These are phyloP conservation scores for Diabrotica undecimpunctata DNA, from an alignment of 1,140 invertebrate species.

Conservation along the genomic window DNA sequence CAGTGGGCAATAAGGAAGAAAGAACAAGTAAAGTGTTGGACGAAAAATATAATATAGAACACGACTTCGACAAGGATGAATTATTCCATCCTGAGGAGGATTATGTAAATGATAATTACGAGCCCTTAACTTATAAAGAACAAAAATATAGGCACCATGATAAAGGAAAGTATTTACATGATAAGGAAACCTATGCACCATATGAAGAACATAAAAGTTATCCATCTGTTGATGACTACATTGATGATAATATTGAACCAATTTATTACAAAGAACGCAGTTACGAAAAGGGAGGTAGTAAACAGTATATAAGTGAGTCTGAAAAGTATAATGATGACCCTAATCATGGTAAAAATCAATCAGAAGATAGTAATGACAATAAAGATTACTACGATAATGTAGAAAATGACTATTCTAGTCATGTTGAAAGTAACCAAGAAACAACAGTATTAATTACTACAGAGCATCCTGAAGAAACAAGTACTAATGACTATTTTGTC, in stretches of 20 bases:
- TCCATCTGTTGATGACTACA: conserved; percentile 46
- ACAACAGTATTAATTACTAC: not conserved
- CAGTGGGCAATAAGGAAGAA: not conserved
- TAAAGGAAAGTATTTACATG: conserved; percentile 3
- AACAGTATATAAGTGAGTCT: not conserved
- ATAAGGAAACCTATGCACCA: not conserved
- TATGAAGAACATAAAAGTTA: conserved; percentile 3
- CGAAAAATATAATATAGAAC: conserved; percentile 7
- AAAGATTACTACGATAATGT: not conserved
- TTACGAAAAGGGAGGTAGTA: not conserved
- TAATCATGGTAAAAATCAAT: not conserved
- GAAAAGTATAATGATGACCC: not conserved
- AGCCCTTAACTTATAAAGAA: conserved; percentile 39
- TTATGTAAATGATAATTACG: conserved; percentile 58
- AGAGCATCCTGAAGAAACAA: conserved; percentile 3
- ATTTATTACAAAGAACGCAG: conserved; percentile 15
- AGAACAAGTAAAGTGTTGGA: conserved; percentile 11
- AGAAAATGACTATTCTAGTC: not conserved
- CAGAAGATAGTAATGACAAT: not conserved
- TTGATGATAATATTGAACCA: conserved; percentile 57
- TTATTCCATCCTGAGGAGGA: conserved; percentile 37
- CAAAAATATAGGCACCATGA: conserved; percentile 8
- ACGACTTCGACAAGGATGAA: conserved; percentile 2
- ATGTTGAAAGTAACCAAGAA: not conserved
- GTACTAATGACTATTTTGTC: not conserved